Evolutionary conservation across 2,888 invertebrate genomes (phyloP).

Genomic region (Tanypteryx hageni): DNA sequence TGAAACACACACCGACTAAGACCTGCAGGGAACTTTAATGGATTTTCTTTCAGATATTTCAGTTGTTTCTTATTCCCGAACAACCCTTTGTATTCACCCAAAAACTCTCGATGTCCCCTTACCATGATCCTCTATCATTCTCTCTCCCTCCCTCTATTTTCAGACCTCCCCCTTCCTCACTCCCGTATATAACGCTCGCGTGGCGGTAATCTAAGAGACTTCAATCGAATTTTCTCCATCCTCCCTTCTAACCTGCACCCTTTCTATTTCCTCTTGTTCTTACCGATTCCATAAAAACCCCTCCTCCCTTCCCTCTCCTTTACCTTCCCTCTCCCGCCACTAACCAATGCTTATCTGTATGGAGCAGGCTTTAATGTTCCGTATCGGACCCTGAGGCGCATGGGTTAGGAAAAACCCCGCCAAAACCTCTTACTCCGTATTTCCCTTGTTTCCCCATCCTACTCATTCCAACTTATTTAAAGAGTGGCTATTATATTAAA

Average conservation of each 20-base stretch:
- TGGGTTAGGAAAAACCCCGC: neutral
- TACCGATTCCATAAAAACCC: neutral
- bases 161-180: constrained; percentile 5
- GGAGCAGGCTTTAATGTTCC: constrained; percentile 9
- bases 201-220: constrained; percentile 8
- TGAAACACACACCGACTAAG: neutral
- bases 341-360: constrained; percentile 33
- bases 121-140: neutral
- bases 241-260: neutral
- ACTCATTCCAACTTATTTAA: neutral
- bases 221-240: constrained; percentile 40
- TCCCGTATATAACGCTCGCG: neutral
- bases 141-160: neutral
- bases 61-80: constrained; percentile 23
- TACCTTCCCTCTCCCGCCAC: neutral
- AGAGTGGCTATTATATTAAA: too few relatives aligned
- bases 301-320: neutral
- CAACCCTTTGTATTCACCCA: constrained; percentile 22
- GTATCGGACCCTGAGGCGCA: constrained; percentile 17
- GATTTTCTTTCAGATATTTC: constrained; percentile 35
- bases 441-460: neutral
- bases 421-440: neutral
- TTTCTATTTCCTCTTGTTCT: constrained; percentile 36
- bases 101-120: neutral
- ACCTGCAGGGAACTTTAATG: constrained; percentile 11